Evolutionary conservation across 1,140 invertebrate genomes (phyloP).

Genomic region (Battus philenor): DNA sequence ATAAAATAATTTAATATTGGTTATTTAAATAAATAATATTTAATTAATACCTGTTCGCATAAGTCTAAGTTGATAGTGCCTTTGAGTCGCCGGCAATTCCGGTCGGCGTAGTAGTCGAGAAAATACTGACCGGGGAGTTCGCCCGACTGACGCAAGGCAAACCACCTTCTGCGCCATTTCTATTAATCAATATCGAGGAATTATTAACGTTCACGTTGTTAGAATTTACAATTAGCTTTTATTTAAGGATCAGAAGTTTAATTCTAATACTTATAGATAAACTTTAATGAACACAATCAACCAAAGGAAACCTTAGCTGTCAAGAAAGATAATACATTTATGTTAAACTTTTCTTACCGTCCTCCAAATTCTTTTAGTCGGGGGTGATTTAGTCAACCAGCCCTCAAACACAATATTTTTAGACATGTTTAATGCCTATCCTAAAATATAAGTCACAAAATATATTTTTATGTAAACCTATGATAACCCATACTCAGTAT

Average conservation of each 20-base stretch:
- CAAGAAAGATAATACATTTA: constrained; percentile 34
- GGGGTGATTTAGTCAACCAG: constrained; percentile 95
- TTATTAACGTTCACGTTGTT: neutral
- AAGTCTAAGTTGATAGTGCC: constrained; percentile 95
- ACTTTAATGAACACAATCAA: constrained; percentile 7
- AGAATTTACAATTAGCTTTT: neutral
- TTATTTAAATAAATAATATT: neutral
- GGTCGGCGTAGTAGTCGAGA: constrained; percentile 94
- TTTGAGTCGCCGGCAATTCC: constrained; percentile 89
- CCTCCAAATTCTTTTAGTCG: constrained; percentile 90
- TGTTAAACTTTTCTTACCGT: constrained; percentile 84
- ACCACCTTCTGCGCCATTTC: constrained; percentile 96
- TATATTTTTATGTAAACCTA: constrained; percentile 30
- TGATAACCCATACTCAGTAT: constrained; percentile 22
- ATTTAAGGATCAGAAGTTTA: neutral
- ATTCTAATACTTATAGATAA: constrained; percentile 8
- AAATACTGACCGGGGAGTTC: constrained; percentile 95
- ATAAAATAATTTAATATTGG: too few species aligned
- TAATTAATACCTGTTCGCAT: constrained; percentile 88
- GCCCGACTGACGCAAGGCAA: constrained; percentile 91
- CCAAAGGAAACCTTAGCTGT: constrained; percentile 31
- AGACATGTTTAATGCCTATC: constrained; percentile 47
- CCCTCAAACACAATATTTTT: constrained; percentile 82
- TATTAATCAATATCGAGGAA: constrained; percentile 62
- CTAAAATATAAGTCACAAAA: constrained; percentile 46